Conservation (phyloP, 2,888 invertebrate genomes). For the Eupeodes luniger region DNA sequence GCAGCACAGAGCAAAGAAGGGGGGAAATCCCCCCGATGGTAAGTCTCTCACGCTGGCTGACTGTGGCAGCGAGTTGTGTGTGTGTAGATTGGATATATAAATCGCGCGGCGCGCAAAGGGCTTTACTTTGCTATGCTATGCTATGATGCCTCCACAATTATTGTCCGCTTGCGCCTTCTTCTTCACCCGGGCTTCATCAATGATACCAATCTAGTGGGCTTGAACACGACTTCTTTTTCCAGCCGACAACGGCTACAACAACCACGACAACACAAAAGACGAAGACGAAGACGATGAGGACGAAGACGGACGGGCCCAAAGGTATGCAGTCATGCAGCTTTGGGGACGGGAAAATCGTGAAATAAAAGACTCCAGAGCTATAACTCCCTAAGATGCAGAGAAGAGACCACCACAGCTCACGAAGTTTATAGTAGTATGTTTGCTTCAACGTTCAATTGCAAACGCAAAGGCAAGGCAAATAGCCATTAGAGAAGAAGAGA, state of each 20-base stretch:
- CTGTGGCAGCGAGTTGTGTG: conserved; percentile 34
- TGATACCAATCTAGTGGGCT: conserved; percentile 73
- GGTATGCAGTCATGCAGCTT: conserved; percentile 74
- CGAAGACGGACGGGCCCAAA: conserved; percentile 48
- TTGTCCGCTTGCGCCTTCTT: conserved; percentile 65
- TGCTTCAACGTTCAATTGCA: conserved; percentile 4
- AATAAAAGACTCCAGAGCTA: conserved; percentile 47
- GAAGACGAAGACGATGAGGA: background rate
- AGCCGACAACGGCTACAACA: conserved; percentile 26
- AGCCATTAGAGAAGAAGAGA: conserved; percentile 27
- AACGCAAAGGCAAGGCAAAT: conserved; percentile 53
- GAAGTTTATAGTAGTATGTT: conserved; percentile 49
- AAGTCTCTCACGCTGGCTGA: conserved; percentile 63
- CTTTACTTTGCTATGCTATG: conserved; percentile 37
- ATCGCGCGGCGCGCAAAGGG: conserved; percentile 69
- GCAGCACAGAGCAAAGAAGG: background rate
- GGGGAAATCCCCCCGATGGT: conserved; percentile 50
- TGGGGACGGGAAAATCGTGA: conserved; percentile 67
- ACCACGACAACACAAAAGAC: conserved; percentile 18
- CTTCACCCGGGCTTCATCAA: conserved; percentile 70
- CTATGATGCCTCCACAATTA: conserved; percentile 57
- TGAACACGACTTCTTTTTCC: conserved; percentile 61
- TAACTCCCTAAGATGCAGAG: conserved; percentile 53
- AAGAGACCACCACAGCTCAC: conserved; percentile 65
- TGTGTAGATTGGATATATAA: conserved; percentile 58